phyloP scores from a whole-genome alignment of 2,888 invertebrate genomes.

The Gymnocheta viridis region DNA sequence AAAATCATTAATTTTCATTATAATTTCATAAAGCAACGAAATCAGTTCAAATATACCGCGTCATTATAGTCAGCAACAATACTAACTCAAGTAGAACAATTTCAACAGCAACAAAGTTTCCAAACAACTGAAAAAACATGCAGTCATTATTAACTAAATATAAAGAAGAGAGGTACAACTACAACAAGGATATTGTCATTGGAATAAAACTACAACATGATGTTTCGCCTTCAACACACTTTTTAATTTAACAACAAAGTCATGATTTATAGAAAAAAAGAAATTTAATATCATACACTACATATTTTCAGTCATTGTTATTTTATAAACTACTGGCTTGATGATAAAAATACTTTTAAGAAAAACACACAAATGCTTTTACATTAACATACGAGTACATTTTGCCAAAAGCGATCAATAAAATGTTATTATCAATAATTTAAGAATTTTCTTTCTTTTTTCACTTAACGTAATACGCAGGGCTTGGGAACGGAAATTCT shows the following conservation, averaged over 20 bases:
- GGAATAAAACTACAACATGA: neutral
- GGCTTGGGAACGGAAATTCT: too few relatives aligned
- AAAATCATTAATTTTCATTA: constrained; percentile 63
- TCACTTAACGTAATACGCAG: neutral
- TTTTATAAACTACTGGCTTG: neutral
- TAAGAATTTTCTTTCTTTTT: neutral
- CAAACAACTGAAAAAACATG: neutral
- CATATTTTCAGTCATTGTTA: neutral
- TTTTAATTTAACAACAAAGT: neutral
- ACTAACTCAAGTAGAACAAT: neutral
- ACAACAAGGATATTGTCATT: neutral
- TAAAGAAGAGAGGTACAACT: neutral
- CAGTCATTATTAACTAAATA: constrained; percentile 10
- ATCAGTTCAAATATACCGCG: constrained; percentile 24
- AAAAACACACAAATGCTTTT: neutral
- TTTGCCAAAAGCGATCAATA: neutral
- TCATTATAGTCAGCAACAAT: constrained; percentile 41
- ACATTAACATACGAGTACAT: neutral
- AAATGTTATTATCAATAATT: neutral
- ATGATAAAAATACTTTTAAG: neutral
- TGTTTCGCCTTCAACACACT: constrained; percentile 3
- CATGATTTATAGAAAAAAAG: neutral
- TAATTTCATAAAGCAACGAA: constrained; percentile 51
- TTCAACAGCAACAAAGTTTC: neutral
- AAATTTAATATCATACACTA: neutral